These are phyloP conservation scores for Sycophila texana DNA, from an alignment of 2,888 invertebrate genomes.

Conservation along the genomic window DNA sequence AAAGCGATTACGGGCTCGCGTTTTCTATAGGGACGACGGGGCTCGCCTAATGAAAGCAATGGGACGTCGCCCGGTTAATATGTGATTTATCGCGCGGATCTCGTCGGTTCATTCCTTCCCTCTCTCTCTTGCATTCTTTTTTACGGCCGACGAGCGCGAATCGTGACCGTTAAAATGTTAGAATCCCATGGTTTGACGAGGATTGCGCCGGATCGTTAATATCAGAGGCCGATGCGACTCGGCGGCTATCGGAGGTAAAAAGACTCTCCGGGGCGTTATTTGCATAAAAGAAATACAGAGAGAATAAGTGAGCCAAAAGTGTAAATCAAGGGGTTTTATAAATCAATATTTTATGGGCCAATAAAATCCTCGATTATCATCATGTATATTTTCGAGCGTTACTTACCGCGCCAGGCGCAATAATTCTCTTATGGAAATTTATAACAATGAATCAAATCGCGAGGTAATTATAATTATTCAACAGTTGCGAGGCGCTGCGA, in stretches of 20 bases:
- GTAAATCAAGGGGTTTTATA: constrained; percentile 48
- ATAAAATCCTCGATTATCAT: constrained; percentile 45
- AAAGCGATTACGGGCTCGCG: constrained; percentile 32
- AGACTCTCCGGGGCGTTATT: constrained; percentile 1
- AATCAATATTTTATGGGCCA: constrained; percentile 40
- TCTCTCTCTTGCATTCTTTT: not conserved
- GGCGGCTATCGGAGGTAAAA: not conserved
- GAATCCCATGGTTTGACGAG: constrained; percentile 19
- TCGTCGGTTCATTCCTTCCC: constrained; percentile 1
- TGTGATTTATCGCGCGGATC: constrained; percentile 31
- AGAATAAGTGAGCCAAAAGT: constrained; percentile 17
- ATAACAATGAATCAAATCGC: constrained; percentile 34
- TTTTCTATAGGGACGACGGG: constrained; percentile 34
- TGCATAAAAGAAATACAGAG: constrained; percentile 21
- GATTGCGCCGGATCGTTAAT: constrained; percentile 13
- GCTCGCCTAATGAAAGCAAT: constrained; percentile 43
- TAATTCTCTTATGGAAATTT: constrained; percentile 25
- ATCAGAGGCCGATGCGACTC: constrained; percentile 14
- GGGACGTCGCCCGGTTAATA: constrained; percentile 46
- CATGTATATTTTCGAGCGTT: constrained; percentile 19
- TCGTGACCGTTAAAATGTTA: constrained; percentile 36
- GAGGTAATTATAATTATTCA: constrained; percentile 37
- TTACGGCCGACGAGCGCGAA: not conserved
- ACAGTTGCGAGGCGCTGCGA: not conserved
- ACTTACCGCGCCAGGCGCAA: constrained; percentile 23